phyloP scores from a whole-genome alignment of 2,113 vertebrate species.

The Pterophyllum scalare region DNA sequence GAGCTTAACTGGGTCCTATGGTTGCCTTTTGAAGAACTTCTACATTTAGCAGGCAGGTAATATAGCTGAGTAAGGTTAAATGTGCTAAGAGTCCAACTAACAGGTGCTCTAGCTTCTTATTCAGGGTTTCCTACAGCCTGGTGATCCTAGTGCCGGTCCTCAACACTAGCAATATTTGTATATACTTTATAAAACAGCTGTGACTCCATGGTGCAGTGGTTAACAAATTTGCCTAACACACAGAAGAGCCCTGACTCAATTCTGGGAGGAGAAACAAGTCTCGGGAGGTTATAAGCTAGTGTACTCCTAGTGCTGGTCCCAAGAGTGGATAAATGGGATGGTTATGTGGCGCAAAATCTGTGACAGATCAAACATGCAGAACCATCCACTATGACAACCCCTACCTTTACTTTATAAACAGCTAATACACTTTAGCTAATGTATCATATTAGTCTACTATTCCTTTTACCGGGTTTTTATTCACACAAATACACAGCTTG shows the following conservation, averaged over 20 bases:
- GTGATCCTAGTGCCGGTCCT: not conserved
- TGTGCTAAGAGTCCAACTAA: too few species aligned
- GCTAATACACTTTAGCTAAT: not conserved
- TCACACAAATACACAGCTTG: not conserved
- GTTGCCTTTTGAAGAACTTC: too few species aligned
- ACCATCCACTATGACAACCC: not conserved
- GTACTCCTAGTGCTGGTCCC: not conserved
- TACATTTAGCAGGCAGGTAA: too few species aligned
- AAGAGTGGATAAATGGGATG: not conserved
- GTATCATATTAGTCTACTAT: not conserved
- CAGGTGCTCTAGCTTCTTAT: too few species aligned
- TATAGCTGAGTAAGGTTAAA: too few species aligned
- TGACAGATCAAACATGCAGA: not conserved
- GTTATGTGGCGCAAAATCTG: not conserved
- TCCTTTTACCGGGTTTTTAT: not conserved
- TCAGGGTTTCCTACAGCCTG: not conserved
- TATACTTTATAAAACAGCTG: not conserved
- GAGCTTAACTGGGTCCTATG: too few species aligned
- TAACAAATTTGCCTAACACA: not conserved
- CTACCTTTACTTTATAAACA: not conserved
- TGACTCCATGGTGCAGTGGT: not conserved
- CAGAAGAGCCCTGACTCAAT: not conserved
- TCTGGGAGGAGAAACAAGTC: not conserved
- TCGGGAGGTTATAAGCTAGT: not conserved
- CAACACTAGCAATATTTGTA: not conserved